A percentile compares a stretch with the other conserved stretches of the same genome.
Conservation (phyloP, 2,797 vertebrate species). For the Craterocephalus amniculus region DNA sequence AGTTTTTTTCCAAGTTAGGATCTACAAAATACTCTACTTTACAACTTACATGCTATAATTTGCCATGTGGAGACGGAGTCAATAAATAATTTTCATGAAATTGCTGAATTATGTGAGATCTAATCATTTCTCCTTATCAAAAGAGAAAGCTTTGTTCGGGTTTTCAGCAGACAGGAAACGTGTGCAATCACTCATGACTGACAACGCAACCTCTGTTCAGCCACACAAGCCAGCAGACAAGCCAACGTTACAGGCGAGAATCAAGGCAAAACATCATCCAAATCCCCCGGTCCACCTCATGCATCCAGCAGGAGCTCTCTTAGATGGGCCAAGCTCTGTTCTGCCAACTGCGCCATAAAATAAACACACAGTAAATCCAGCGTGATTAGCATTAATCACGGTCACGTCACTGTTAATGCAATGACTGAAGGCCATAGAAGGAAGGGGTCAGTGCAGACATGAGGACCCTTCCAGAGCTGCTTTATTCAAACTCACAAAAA, state of each 20-base stretch:
- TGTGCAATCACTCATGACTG: slow-evolving; percentile 65
- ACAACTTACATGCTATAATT: slow-evolving; percentile 12
- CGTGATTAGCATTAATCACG: slow-evolving; percentile 80
- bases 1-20: slow-evolving; percentile 25
- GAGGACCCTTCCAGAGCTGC: slow-evolving; percentile 24
- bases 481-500: slow-evolving; percentile 37
- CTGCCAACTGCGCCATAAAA: slow-evolving; percentile 77
- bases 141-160: slow-evolving; percentile 48
- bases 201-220: slow-evolving; percentile 73
- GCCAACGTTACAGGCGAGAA: slow-evolving; percentile 53
- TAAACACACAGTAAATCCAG: slow-evolving; percentile 82
- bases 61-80: background rate
- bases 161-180: slow-evolving; percentile 55
- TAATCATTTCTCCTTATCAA: slow-evolving; percentile 40
- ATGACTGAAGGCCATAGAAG: slow-evolving; percentile 58
- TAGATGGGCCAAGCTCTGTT: slow-evolving; percentile 49
- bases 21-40: background rate
- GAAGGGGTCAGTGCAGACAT: slow-evolving; percentile 21
- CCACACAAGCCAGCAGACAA: slow-evolving; percentile 43
- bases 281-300: slow-evolving; percentile 53
- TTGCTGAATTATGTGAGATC: slow-evolving; percentile 15
- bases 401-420: slow-evolving; percentile 77
- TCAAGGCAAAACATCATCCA: slow-evolving; percentile 71
- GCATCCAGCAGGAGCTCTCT: slow-evolving; percentile 68
- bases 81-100: background rate